A percentile compares a stretch with the other conserved stretches of the same genome.
phyloP scores from a whole-genome alignment of 2,888 invertebrate genomes.

The Gymnosoma rotundatum region DNA sequence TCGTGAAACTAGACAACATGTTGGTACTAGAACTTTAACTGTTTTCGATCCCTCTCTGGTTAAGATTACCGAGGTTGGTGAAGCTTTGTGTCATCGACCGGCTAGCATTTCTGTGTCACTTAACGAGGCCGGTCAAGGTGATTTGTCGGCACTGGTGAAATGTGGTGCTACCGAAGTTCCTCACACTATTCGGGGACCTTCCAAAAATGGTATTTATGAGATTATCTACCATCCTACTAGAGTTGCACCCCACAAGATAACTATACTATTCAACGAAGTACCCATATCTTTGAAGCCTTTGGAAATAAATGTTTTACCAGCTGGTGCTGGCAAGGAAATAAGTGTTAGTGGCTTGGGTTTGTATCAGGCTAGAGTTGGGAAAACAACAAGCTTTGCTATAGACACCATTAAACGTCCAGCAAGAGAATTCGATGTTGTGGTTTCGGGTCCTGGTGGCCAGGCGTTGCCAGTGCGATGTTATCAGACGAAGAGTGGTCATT shows the following conservation, averaged over 20 bases:
- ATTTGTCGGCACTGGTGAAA: constrained; percentile 89
- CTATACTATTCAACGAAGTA: constrained; percentile 93
- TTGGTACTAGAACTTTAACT: constrained; percentile 87
- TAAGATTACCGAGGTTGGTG: constrained; percentile 88
- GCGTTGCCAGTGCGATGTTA: constrained; percentile 96
- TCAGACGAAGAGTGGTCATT: constrained; percentile 96
- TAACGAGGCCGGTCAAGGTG: constrained; percentile 92
- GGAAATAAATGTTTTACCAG: constrained; percentile 84
- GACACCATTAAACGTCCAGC: constrained; percentile 93
- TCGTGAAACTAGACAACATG: constrained; percentile 85
- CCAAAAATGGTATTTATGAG: constrained; percentile 89
- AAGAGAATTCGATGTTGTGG: constrained; percentile 95
- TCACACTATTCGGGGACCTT: constrained; percentile 89
- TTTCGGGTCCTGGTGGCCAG: constrained; percentile 90
- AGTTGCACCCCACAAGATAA: constrained; percentile 93
- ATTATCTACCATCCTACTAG: constrained; percentile 93
- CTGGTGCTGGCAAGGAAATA: constrained; percentile 88
- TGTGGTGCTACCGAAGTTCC: constrained; percentile 92
- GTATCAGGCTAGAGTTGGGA: constrained; percentile 92
- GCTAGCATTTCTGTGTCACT: constrained; percentile 91
- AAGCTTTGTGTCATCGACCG: constrained; percentile 91
- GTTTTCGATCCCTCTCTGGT: constrained; percentile 90
- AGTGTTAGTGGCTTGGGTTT: constrained; percentile 90
- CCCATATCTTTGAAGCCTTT: constrained; percentile 85
- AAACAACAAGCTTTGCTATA: constrained; percentile 93